Conservation (phyloP, 92 coral and sea anemone genomes). For the Epizoanthus rinbou region DNA sequence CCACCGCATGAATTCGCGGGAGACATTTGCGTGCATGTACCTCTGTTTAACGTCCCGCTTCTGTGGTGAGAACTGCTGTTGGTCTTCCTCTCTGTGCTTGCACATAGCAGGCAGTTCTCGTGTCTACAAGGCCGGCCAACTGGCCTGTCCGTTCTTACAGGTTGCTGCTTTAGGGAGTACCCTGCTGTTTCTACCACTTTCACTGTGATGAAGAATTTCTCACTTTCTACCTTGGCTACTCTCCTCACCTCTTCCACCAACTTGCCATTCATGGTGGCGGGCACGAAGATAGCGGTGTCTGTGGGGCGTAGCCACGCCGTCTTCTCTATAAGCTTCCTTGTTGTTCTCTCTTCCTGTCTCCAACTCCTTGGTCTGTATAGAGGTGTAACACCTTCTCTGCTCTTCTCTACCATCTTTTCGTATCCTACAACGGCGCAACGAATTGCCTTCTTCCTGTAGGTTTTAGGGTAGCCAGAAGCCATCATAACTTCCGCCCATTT, state of each 20-base stretch:
- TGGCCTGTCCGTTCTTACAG: too few species aligned
- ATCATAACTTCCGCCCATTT: background rate
- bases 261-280: background rate
- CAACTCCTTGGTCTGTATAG: constrained; percentile 11
- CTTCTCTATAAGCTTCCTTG: background rate
- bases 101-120: too few species aligned
- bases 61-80: too few species aligned
- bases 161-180: too few species aligned
- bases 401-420: background rate
- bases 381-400: background rate
- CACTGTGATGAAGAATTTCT: background rate
- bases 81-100: too few species aligned
- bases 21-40: too few species aligned
- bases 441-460: background rate
- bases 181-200: background rate
- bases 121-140: too few species aligned
- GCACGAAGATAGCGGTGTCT: background rate
- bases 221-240: background rate
- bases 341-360: background rate
- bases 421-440: background rate
- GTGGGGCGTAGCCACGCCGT: too few species aligned
- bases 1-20: too few species aligned
- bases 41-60: too few species aligned
- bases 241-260: background rate
- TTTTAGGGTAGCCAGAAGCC: background rate